Base-by-base conservation (phyloP, 2,113 vertebrate genomes). In the Noturus placidus region DNA sequence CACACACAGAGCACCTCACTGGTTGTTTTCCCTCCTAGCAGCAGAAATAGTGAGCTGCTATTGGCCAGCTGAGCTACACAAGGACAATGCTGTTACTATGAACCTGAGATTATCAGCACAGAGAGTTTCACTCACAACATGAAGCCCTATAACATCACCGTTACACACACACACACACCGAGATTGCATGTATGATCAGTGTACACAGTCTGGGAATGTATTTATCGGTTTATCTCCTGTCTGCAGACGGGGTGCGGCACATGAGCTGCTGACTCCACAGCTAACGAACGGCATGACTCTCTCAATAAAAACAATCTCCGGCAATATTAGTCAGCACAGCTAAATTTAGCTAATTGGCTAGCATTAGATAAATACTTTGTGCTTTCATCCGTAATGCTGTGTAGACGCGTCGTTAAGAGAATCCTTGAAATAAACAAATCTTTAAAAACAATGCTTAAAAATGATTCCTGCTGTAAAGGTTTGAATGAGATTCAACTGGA, bases 51-150 rank as follows among this genome's bases (percentile, higher is more conserved):
- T 10, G 33, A 81, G 56, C 80, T 87, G 76, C 87, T 88, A 90
- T 87, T 90, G 89, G 89, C 79, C 69, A 82, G 69, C 38, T 82
- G 59, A 70, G 50, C 35, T 35, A 59, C 46, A 42, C 65, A 33
- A 77, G 57, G 57, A 57, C 85, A 42, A 38, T n/a, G 57, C 87
- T 90, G 89, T 90, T 90, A 90, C 89, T 90, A 90, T 88, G 87
- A 89, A 84, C 27, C 83, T 20, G 46, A 50, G 72, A 38, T 42
- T 70, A 88, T 85, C 84, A 74, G 54, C 63, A 42, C 74, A 52
- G 57, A 65, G 38, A 63, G 81, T 35, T 63, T 57, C 69, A 86
- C 83, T 83, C 86, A 85, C 38, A 83, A 76, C 33, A 65, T 0
- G 8, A 87, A 78, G 33, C 11, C 42, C 63, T 50, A 19, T 52